A percentile compares a stretch with the other conserved stretches of the same genome.
Conservation (phyloP, 2,888 invertebrate genomes). For the Ommatoiulus sabulosus region DNA sequence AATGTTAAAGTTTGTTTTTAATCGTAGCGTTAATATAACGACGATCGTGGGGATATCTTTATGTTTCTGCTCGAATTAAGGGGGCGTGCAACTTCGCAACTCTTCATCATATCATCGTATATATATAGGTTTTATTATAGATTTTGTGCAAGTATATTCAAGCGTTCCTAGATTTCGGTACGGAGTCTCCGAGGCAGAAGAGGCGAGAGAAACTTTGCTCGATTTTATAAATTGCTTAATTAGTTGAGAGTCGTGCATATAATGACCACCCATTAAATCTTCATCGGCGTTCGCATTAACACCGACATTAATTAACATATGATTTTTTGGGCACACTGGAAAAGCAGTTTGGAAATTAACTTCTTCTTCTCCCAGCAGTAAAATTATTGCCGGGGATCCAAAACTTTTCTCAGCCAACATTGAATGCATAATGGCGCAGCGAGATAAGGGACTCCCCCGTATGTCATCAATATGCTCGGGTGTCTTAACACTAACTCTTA, state of each 20-base stretch:
- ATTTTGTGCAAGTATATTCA: background rate
- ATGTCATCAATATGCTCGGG: slow-evolving; percentile 38
- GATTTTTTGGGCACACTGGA: slow-evolving; percentile 46
- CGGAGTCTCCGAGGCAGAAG: background rate
- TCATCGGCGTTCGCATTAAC: slow-evolving; percentile 53
- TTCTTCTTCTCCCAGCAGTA: slow-evolving; percentile 37
- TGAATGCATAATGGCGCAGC: background rate
- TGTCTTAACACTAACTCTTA: slow-evolving; percentile 10
- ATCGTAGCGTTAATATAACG: slow-evolving; percentile 32
- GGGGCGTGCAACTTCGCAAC: background rate
- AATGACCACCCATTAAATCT: slow-evolving; percentile 57
- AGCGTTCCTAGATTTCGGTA: background rate
- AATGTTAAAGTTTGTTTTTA: slow-evolving; percentile 15
- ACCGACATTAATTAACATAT: slow-evolving; percentile 55
- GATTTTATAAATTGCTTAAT: slow-evolving; percentile 58
- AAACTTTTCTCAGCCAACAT: background rate
- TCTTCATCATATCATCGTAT: background rate
- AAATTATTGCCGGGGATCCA: slow-evolving; percentile 25
- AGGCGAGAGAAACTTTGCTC: slow-evolving; percentile 7
- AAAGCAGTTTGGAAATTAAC: slow-evolving; percentile 1
- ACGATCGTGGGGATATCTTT: slow-evolving; percentile 1
- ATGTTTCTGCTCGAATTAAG: background rate
- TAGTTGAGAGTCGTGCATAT: slow-evolving; percentile 56
- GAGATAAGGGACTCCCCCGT: slow-evolving; percentile 47
- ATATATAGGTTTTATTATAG: slow-evolving; percentile 5